These are phyloP conservation scores for Phoebastria nigripes DNA, from an alignment of 2,797 vertebrate genomes.

Conservation along the genomic window DNA sequence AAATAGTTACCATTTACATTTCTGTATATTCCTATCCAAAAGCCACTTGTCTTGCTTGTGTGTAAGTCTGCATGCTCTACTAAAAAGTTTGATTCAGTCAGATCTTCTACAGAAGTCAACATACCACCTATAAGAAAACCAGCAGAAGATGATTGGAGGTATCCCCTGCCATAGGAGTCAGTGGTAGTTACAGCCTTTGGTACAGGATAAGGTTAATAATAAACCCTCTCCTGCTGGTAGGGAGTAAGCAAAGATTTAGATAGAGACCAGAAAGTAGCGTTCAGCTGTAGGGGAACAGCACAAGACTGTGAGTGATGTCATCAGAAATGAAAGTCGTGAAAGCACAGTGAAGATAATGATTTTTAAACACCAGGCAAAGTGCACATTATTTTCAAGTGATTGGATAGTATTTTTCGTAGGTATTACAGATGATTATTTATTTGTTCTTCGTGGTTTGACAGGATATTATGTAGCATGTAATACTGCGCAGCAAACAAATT, in stretches of 20 bases:
- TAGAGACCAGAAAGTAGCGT: background rate
- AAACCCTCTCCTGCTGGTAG: background rate
- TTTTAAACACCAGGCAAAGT: background rate
- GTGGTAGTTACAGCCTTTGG: background rate
- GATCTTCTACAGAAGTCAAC: constrained; percentile 78
- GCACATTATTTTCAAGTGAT: background rate
- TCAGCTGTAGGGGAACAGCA: background rate
- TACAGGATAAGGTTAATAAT: background rate
- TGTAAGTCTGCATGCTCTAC: constrained; percentile 74
- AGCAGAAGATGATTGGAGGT: background rate
- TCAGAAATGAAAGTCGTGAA: background rate
- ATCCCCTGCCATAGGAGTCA: background rate
- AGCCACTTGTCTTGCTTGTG: constrained; percentile 66
- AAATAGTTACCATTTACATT: constrained; percentile 72
- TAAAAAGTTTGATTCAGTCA: constrained; percentile 77
- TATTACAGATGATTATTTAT: background rate
- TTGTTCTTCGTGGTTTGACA: background rate
- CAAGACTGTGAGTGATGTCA: background rate
- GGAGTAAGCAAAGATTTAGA: background rate
- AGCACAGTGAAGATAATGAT: background rate
- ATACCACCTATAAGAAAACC: constrained; percentile 66
- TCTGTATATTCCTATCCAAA: constrained; percentile 86
- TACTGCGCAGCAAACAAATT: fast-evolving
- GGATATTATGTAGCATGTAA: background rate
- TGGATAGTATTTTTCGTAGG: background rate